Conservation (phyloP, 2,797 vertebrate genomes). For the Acestrorhynchus altus region DNA sequence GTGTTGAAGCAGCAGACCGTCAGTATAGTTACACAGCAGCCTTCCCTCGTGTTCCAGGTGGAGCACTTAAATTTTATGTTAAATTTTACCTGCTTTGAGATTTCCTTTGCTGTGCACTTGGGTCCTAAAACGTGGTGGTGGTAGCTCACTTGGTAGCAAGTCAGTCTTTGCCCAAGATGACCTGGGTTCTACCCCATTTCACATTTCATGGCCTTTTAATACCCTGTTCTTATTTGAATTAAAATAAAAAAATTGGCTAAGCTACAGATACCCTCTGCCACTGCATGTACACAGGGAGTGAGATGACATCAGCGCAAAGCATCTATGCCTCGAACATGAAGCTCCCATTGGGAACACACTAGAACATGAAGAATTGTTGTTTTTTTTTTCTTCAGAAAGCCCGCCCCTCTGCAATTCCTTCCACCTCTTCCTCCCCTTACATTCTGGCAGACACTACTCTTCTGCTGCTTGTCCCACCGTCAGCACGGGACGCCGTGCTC, state of each 20-base stretch:
- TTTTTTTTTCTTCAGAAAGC: slow-evolving; percentile 37
- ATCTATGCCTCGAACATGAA: slow-evolving; percentile 39
- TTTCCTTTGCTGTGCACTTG: too few species aligned
- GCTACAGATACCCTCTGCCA: background rate
- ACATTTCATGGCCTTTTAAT: background rate
- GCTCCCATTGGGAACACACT: slow-evolving; percentile 47
- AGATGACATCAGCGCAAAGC: slow-evolving; percentile 35
- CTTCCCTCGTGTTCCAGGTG: too few species aligned
- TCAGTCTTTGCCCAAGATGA: too few species aligned
- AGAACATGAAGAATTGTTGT: slow-evolving; percentile 10
- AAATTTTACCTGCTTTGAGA: too few species aligned
- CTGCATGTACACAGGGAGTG: slow-evolving; percentile 5
- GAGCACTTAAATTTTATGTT: too few species aligned
- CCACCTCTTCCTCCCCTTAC: slow-evolving; percentile 33
- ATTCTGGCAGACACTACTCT: slow-evolving; percentile 22
- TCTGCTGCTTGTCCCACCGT: background rate
- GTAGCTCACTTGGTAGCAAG: too few species aligned
- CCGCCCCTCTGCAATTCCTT: slow-evolving; percentile 61
- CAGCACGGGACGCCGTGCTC: slow-evolving; percentile 41
- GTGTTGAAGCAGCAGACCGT: too few species aligned
- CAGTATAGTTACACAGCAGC: too few species aligned
- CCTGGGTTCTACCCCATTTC: too few species aligned
- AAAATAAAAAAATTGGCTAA: background rate
- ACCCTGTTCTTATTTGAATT: background rate
- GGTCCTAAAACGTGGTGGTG: too few species aligned